Conservation (phyloP, 1,140 invertebrate species). For the Octopus bimaculoides region DNA sequence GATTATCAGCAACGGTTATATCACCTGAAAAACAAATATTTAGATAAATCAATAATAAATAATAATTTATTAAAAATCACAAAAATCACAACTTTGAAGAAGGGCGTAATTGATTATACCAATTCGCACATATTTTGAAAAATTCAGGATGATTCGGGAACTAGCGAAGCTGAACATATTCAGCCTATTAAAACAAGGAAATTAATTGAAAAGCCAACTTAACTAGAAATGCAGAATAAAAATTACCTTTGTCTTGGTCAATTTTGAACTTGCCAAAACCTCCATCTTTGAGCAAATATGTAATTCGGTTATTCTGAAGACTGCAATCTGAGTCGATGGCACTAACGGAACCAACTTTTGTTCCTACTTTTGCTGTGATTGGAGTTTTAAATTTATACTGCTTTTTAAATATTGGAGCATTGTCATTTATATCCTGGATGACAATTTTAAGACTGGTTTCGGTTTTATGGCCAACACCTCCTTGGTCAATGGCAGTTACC, state of each 20-base stretch:
- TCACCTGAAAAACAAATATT: conserved; percentile 12
- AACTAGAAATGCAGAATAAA: too few relatives aligned
- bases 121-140: too few relatives aligned
- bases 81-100: too few relatives aligned
- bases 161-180: too few relatives aligned
- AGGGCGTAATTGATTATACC: too few relatives aligned
- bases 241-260: conserved; percentile 14
- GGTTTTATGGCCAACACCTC: background rate
- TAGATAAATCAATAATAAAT: background rate
- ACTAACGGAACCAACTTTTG: background rate
- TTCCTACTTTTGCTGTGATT: background rate
- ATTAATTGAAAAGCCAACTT: too few relatives aligned
- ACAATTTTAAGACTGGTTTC: background rate
- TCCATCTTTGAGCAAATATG: conserved; percentile 14
- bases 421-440: conserved; percentile 8
- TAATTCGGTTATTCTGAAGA: conserved; percentile 17
- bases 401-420: background rate
- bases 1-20: conserved; percentile 10
- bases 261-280: conserved; percentile 19
- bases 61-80: background rate
- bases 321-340: conserved; percentile 12
- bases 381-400: background rate
- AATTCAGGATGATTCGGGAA: too few relatives aligned
- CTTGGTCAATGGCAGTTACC: conserved; percentile 6
- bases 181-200: too few relatives aligned